Evolutionary conservation across 1,140 invertebrate genomes (phyloP), one percentile per base, ranked within the genome.

Genomic region (Elymnias hypermnestra): DNA sequence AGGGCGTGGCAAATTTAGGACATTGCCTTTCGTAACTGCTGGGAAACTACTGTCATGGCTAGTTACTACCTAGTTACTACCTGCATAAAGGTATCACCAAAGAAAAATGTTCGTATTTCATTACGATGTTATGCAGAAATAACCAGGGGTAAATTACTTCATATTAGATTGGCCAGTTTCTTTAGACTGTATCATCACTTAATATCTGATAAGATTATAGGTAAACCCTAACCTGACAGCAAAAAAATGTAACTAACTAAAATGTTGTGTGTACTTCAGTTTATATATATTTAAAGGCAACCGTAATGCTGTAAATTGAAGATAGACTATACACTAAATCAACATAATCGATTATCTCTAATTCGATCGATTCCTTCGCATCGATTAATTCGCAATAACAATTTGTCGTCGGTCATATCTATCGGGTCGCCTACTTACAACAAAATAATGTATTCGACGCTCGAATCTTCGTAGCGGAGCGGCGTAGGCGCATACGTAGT

Each of bases 351-450:
- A 35, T 57, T 61, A 52, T 57, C 40, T 53, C 47, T 45, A 40
- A 36, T 43, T 50, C 28, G 57, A 70, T 68, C 60, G 58, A 64
- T 64, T 45, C 42, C 55, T 55, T 39, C 41, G 57, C 38, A 74
- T 72, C 65, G 71, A 79, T 79, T 79, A 79, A 72, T 74, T 68
- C 51, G 69, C 72, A 73, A 73, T 76, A 72, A 66, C 69, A 75
- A 76, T 79, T 79, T 79, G 75, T 79, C 71, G 75, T 71, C 72
- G 65, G 53, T 70, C 71, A 74, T 73, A 73, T 72, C 63, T 69
- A 75, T 69, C 50, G 69, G 59, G 59, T 74, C 72, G 72, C 75
- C 72, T 79, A 76, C 75, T 76, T 76, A 65, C 58, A 62, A 59
- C 56, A 61, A 71, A 63, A 72, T 78, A 79, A 72, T 76, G 60